Base-by-base conservation (phyloP, 2,888 invertebrate species). In the Drosophila meridionalis region DNA sequence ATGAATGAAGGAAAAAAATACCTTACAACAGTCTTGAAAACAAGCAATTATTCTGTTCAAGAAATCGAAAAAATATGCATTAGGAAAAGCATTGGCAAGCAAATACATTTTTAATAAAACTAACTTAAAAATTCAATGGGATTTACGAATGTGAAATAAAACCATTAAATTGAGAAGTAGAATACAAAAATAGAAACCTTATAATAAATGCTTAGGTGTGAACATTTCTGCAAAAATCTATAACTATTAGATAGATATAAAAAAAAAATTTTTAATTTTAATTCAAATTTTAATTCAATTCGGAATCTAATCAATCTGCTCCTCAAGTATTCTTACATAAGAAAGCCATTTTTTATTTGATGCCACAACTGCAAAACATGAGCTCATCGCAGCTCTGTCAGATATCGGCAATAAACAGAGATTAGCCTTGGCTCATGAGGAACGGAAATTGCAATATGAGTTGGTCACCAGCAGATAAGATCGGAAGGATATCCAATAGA, bases 381-480 rank as follows among this genome's bases (percentile, higher is more conserved):
- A 55, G 64, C 50, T 50, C 50, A 68, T 68, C 67, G 20, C 12
- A 28, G 53, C 42, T 34, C 42, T 9, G n/a, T 52, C 52, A 48
- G 47, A 65, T 34, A 28, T 32, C 14, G 6, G 34, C n/a, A 43
- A 36, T 26, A 50, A 61, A 52, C 47, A 59, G 11, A 70, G 75
- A 76, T 75, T 76, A 71, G 58, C 59, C 47, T 52, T 52, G 55
- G 48, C 67, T 53, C 28, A 40, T 20, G 34, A 4, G 20, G 26
- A 78, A 63, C 64, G 69, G 79, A 76, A 80, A 70, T 65, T 73
- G 87, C 74, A 80, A 84, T 60, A 45, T 53, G 84, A 85, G 72
- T 70, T 76, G 75, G 85, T 52, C 72, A 73, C 73, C 81, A 70
- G 64, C 53, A 85, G 87, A 85, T 85, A 83, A 66, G 81, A 85